Evolutionary conservation across 2,113 vertebrate genomes (phyloP), one percentile per base, ranked within the genome.

Genomic region (Chloropsis hardwickii): DNA sequence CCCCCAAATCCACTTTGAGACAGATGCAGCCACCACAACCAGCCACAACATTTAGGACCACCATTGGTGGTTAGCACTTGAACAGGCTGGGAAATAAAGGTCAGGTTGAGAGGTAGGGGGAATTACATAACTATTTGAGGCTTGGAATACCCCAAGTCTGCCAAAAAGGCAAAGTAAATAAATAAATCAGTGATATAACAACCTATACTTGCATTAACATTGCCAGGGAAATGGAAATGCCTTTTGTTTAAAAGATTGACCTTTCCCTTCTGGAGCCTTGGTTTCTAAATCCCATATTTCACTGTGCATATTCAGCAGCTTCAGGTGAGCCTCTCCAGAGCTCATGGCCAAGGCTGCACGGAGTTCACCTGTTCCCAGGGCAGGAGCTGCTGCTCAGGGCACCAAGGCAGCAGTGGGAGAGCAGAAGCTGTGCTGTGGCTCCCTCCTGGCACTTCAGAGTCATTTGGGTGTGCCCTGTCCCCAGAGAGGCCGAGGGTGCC

Each of bases 311-410:
- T 27, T 69, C 66, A 50, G 21, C 53, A 66, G 48, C 22, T n/a
- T 53, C 79, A 65, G 9, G 28, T 9, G 48, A 90, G n/a, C 17
- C 60, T 70, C 90, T 31, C 39, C 50, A 72, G 76, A 42, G 16
- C 27, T 17, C 51, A 4, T 9, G 25, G 66, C 40, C 66, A 69
- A 35, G 27, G 23, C 53, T 53, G 37, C 2, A 0, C 0, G 9
- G 44, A 67, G 14, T 5, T 84, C 51, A 28, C 45, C 57, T 74
- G 19, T 23, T 58, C 31, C 71, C 64, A 62, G n/a, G 11, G 14
- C 56, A 17, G 23, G 27, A 87, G 35, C 35, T 79, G 82, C 69
- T 82, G 71, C 87, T n/a, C 60, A 57, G 58, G 2, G 40, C 50
- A 48, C 33, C 9, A 58, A 54, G 6, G 6, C 35, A 33, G 29